Evolutionary conservation across 1,140 invertebrate genomes (phyloP).

Genomic region (Drosophila asahinai): DNA sequence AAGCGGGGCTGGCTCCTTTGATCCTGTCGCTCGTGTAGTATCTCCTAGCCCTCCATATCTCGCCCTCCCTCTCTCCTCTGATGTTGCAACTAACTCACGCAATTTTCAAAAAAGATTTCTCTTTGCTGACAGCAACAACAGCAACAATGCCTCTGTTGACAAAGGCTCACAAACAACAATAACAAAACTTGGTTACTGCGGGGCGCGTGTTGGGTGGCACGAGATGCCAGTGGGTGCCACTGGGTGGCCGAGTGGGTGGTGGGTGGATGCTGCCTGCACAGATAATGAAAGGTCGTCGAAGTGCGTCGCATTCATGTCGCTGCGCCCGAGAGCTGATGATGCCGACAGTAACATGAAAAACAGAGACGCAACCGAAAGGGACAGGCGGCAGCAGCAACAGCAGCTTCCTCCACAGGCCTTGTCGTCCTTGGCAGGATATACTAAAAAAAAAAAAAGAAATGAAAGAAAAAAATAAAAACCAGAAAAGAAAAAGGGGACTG

Average conservation of each 20-base stretch:
- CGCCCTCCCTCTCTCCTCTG: background rate
- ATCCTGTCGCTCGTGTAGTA: conserved; percentile 54
- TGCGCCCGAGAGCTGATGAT: conserved; percentile 45
- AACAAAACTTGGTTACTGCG: conserved; percentile 47
- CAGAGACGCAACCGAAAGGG: conserved; percentile 38
- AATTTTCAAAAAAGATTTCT: conserved; percentile 72
- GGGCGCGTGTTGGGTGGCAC: conserved; percentile 11
- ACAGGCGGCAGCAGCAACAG: background rate
- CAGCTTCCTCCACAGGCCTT: conserved; percentile 9
- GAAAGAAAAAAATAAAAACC: conserved; percentile 6
- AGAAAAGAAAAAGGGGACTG: conserved; percentile 8
- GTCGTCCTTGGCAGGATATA: conserved; percentile 39
- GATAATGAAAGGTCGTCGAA: conserved; percentile 82
- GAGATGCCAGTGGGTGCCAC: too few relatives aligned
- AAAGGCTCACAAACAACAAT: conserved; percentile 61
- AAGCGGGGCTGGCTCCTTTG: conserved; percentile 56
- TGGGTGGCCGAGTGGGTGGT: background rate
- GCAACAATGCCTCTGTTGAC: conserved; percentile 59
- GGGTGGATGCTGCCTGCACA: conserved; percentile 11
- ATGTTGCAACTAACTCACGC: conserved; percentile 69
- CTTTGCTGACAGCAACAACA: conserved; percentile 41
- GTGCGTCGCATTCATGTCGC: conserved; percentile 69
- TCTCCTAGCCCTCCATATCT: background rate
- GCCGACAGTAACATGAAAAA: conserved; percentile 52
- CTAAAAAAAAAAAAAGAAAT: background rate